Base-by-base conservation (phyloP, 2,797 vertebrate genomes). In the Pristis pectinata region DNA sequence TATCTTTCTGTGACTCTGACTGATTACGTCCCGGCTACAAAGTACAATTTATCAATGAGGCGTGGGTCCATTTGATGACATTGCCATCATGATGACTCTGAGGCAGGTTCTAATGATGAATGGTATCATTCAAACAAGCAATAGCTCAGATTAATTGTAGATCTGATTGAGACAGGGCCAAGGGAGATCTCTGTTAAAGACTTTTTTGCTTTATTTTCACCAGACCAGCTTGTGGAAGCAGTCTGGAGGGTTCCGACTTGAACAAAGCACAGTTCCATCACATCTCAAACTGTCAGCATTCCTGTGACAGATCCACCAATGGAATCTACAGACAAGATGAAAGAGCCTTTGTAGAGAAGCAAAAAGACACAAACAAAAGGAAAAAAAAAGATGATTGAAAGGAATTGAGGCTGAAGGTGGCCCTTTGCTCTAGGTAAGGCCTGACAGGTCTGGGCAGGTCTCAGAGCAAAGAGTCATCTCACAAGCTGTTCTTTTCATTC, bases 401-500 rank as follows among this genome's bases (percentile, higher is more conserved):
- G 30, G 70, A 94, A 74, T 56, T 74, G 67, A 72, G 70, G 70
- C 41, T 76, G 70, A 94, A 34, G 92, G 8, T 70, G 30, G 92
- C 70, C 67, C 70, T 74, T 74, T 72, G 92, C 70, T 74, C 41
- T 34, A 93, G 70, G 92, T 72, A 94, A 94, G 24, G 30, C 27
- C 72, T 94, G 92, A 94, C 92, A 94, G 92, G 64, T 74, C 92
- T 93, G 44, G 13, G 41, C 67, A 74, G n/a, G 87, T 8, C 87
- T 67, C 2, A 41, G n/a, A 91, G 92, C 70, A 49, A 30, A 93
- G 41, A 93, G 27, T 70, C 67, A 72, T 76, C 70, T 94, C 70
- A 94, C 92, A 94, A 74, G 70, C 92, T 74, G 41, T 17, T 94
- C 92, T 74, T 94, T 94, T 76, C 92, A 94, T 94, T 76, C 44